A percentile compares a stretch with the other conserved stretches of the same genome.
Evolutionary conservation across 2,797 vertebrate species (phyloP).

Genomic region (Smutsia temminckii): DNA sequence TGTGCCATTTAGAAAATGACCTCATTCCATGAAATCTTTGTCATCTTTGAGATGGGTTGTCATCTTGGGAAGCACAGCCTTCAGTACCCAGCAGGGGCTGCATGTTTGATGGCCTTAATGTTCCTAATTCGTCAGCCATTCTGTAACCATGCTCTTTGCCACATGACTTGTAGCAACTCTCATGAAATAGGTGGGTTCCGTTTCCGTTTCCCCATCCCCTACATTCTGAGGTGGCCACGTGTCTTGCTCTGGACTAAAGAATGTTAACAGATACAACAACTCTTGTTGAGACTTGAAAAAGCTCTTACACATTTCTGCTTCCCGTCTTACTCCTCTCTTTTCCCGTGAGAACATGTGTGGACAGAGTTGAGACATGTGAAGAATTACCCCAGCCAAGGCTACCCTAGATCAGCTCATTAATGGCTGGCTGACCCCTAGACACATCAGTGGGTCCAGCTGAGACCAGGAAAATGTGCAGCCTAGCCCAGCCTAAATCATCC

Average conservation of each 20-base stretch:
- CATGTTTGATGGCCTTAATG: not conserved
- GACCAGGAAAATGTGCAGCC: not conserved
- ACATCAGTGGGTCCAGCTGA: not conserved
- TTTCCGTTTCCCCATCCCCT: not conserved
- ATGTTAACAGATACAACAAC: not conserved
- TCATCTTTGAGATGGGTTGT: not conserved
- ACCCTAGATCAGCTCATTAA: not conserved
- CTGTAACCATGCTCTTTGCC: not conserved
- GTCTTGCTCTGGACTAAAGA: not conserved
- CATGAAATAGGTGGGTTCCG: accelerated
- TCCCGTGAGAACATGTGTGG: not conserved
- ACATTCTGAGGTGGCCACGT: not conserved
- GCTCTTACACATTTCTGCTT: not conserved
- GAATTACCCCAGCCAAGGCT: not conserved
- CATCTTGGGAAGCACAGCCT: not conserved
- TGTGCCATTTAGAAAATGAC: not conserved
- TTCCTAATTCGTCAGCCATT: not conserved
- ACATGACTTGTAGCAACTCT: not conserved
- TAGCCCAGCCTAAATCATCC: not conserved
- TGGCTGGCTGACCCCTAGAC: not conserved
- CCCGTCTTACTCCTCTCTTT: not conserved
- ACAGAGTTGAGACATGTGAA: not conserved
- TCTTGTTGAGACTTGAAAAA: not conserved
- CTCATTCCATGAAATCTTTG: not conserved
- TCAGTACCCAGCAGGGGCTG: not conserved